Conservation (phyloP, 1,140 invertebrate species). For the Brachionus angularis region DNA sequence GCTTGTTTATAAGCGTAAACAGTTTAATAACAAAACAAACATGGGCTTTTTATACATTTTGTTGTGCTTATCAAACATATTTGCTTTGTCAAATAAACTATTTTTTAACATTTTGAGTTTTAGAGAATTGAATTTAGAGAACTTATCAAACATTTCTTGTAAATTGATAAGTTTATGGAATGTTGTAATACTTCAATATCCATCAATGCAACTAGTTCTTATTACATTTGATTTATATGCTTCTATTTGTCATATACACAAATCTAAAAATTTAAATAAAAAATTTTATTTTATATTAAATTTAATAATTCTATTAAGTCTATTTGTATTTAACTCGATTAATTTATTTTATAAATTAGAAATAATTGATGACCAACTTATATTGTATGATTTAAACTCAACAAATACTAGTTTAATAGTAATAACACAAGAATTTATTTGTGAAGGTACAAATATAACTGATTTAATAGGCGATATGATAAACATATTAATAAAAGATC, state of each 20-base stretch:
- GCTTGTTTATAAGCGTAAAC: neutral
- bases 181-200: neutral
- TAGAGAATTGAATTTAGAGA: neutral
- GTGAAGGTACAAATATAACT: constrained; percentile 1
- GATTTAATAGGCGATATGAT: constrained; percentile 7
- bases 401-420: too few relatives aligned
- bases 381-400: neutral
- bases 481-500: neutral
- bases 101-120: neutral
- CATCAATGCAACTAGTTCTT: neutral
- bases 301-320: neutral
- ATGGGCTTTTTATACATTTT: constrained; percentile 20
- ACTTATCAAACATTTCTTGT: neutral
- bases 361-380: too few relatives aligned
- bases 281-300: neutral
- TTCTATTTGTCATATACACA: constrained; percentile 1
- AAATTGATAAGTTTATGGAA: neutral
- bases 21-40: constrained; percentile 26
- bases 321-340: constrained; percentile 9
- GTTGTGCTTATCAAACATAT: constrained; percentile 4
- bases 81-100: neutral
- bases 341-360: neutral
- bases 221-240: constrained; percentile 7
- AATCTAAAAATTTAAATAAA: neutral
- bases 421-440: too few relatives aligned